Base-by-base conservation (phyloP, 2,888 invertebrate species). In the Drepanosiphum platanoidis region DNA sequence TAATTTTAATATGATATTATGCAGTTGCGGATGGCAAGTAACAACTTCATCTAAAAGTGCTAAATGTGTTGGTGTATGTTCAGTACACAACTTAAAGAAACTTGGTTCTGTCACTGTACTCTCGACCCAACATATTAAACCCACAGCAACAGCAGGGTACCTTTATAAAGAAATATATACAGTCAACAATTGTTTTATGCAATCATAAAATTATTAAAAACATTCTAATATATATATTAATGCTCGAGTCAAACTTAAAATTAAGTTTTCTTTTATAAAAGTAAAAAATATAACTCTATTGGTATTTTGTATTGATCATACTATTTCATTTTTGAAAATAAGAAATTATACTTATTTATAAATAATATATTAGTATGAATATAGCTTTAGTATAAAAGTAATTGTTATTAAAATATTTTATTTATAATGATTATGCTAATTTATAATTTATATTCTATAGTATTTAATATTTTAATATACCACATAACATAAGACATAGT, bases 11-110 rank as follows among this genome's bases (percentile, higher is more conserved):
- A 98, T 94, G 90, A 96, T 94, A 88, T 95, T 94, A 90, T 99
- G 98, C 34, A 98, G 91, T 71, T 97, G 92, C 8, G 94, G 92
- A 90, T 99, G 98, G 88, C 95, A 95, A 15, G 95, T 94, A 0
- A 96, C 97, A n/a, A 99, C 97, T 92, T 99, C 99, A 90, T 99
- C 99, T 3, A 99, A 91, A 9, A 99, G 92, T 0, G 98, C 98
- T 87, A 99, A 92, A 91, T 98, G 98, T 46, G 97, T 93, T 0
- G 98, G 98, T 81, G 97, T 98, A 90, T 97, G 97, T 90, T 99
- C 98, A 0, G 98, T 98, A 88, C 96, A 96, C 81, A 98, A 91
- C 90, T 98, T 98, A 90, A 99, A 99, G 90, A 97, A 99, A 82
- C 96, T 97, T 1, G 96, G 94, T 89, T 98, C 98, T 3, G 96